Percentiles rank a stretch among this genome's conserved stretches.
Conservation (phyloP, 2,113 vertebrate genomes). For the Leptobrachium leishanense region DNA sequence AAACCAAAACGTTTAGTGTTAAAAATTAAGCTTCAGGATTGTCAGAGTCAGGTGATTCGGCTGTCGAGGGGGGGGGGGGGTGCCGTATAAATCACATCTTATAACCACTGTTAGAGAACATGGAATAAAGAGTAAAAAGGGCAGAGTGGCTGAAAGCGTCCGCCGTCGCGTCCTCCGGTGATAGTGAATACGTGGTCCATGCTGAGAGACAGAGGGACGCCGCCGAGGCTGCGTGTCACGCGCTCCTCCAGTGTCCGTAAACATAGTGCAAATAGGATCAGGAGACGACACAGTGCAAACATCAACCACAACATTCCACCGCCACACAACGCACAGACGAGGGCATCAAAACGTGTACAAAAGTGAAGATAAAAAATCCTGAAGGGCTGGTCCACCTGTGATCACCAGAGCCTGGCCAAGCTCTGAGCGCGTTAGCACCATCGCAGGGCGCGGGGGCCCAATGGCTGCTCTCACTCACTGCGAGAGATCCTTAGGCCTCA, state of each 20-base stretch:
- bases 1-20: too few relatives aligned
- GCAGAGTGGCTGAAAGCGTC: too few relatives aligned
- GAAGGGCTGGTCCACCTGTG: neutral
- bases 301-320: neutral
- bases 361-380: neutral
- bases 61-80: too few relatives aligned
- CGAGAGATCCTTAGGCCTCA: constrained; percentile 44
- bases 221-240: neutral
- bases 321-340: neutral
- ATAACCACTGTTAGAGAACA: too few relatives aligned
- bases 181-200: neutral
- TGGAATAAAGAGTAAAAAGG: too few relatives aligned
- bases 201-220: neutral
- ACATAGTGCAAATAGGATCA: neutral
- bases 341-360: too few relatives aligned
- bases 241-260: neutral
- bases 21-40: too few relatives aligned
- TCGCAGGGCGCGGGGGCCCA: neutral
- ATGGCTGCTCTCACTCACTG: too few relatives aligned
- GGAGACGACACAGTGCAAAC: neutral
- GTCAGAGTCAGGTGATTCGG: too few relatives aligned
- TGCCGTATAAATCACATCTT: too few relatives aligned
- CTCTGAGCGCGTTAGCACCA: neutral
- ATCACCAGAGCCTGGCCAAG: neutral
- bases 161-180: neutral